Evolutionary conservation across 2,113 vertebrate species (phyloP).

Genomic region (Atlantisia rogersi): DNA sequence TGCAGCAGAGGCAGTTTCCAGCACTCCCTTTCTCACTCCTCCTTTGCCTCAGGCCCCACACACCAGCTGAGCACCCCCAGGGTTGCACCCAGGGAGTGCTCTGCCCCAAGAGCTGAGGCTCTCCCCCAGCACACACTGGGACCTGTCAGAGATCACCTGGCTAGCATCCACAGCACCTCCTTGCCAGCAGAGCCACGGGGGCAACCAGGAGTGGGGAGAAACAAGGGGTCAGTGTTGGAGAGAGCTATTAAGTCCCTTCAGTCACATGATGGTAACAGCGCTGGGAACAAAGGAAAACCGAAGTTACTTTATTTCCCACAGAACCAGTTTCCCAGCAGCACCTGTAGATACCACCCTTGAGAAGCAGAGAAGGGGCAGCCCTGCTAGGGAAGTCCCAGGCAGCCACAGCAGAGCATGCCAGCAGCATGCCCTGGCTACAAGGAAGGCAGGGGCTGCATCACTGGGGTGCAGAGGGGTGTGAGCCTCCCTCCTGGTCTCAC

Average conservation of each 20-base stretch:
- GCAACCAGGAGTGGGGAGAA: neutral
- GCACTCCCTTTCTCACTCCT: neutral
- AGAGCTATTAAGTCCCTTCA: neutral
- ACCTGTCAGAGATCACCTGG: neutral
- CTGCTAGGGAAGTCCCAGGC: neutral
- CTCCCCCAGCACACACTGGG: neutral
- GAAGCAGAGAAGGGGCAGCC: neutral
- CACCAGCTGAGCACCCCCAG: neutral
- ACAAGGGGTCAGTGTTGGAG: neutral
- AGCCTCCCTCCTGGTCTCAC: neutral
- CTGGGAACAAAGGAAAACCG: neutral
- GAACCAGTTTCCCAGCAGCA: neutral
- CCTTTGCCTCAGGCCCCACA: neutral
- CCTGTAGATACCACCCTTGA: neutral
- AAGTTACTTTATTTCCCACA: neutral
- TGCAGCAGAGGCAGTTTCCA: neutral
- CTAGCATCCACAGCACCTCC: rapidly evolving
- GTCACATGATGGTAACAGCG: too few species aligned
- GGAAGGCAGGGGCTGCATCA: neutral
- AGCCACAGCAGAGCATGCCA: neutral
- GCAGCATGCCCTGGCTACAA: rapidly evolving
- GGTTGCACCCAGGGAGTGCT: neutral
- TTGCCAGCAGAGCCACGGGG: neutral
- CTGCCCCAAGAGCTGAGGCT: neutral
- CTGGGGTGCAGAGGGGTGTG: neutral